Evolutionary conservation across 1,140 invertebrate species (phyloP).

Genomic region (Paraescarpia echinospica): DNA sequence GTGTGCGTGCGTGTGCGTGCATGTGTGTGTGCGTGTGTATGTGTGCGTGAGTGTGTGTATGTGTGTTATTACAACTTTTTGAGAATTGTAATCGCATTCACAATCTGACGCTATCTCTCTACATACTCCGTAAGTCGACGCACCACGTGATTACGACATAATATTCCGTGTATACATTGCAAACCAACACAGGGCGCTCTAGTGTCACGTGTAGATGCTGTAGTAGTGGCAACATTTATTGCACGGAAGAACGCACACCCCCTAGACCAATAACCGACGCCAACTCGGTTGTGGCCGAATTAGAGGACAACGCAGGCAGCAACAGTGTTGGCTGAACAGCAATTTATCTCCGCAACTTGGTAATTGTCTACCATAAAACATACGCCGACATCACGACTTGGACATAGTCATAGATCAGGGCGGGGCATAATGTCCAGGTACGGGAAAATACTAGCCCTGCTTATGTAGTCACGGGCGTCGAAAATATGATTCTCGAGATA

Average conservation of each 20-base stretch:
- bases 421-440: too few species aligned
- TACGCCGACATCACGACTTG: too few species aligned
- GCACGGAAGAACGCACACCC: not conserved
- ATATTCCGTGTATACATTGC: not conserved
- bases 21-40: not conserved
- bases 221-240: not conserved
- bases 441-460: too few species aligned
- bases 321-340: not conserved
- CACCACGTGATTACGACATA: not conserved
- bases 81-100: not conserved
- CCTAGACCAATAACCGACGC: not conserved
- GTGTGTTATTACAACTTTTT: not conserved
- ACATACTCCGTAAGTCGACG: not conserved
- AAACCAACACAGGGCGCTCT: not conserved
- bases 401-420: too few species aligned
- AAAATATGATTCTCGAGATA: too few species aligned
- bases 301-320: not conserved
- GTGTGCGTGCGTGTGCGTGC: not conserved
- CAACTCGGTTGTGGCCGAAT: not conserved
- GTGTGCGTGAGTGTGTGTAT: not conserved
- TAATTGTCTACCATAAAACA: not conserved
- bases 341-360: not conserved
- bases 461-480: too few species aligned
- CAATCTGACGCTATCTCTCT: not conserved
- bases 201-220: not conserved